phyloP scores from a whole-genome alignment of 2,113 vertebrate genomes.

The Nycticorax nycticorax region DNA sequence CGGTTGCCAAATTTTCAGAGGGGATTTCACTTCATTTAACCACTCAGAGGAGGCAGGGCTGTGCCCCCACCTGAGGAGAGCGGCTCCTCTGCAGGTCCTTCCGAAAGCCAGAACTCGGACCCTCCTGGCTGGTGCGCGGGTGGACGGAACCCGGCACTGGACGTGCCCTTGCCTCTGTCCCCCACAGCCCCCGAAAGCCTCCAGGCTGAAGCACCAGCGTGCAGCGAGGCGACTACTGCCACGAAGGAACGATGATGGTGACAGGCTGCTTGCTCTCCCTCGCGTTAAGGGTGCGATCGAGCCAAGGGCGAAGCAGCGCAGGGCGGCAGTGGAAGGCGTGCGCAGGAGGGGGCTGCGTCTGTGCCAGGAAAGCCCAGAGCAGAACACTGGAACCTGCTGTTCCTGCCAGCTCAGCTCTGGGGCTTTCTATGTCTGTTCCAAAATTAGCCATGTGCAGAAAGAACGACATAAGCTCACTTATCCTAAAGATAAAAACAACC shows the following conservation, averaged over 20 bases:
- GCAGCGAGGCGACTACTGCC: not conserved
- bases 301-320: not conserved
- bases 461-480: not conserved
- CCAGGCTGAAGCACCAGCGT: too few relatives aligned
- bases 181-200: not conserved
- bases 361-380: not conserved
- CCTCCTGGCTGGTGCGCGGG: fast-evolving
- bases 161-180: not conserved
- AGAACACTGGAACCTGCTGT: too few relatives aligned
- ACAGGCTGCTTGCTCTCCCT: too few relatives aligned
- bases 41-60: not conserved
- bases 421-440: not conserved
- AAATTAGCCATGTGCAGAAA: not conserved
- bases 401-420: not conserved
- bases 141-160: fast-evolving
- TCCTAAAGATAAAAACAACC: not conserved
- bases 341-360: not conserved
- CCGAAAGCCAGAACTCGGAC: not conserved
- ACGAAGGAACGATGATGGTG: too few relatives aligned
- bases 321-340: fast-evolving
- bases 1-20: fast-evolving
- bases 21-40: not conserved
- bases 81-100: not conserved
- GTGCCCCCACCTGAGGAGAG: not conserved
- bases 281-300: not conserved